Evolutionary conservation across 1,140 invertebrate species (phyloP).

Genomic region (Polyergus mexicanus): DNA sequence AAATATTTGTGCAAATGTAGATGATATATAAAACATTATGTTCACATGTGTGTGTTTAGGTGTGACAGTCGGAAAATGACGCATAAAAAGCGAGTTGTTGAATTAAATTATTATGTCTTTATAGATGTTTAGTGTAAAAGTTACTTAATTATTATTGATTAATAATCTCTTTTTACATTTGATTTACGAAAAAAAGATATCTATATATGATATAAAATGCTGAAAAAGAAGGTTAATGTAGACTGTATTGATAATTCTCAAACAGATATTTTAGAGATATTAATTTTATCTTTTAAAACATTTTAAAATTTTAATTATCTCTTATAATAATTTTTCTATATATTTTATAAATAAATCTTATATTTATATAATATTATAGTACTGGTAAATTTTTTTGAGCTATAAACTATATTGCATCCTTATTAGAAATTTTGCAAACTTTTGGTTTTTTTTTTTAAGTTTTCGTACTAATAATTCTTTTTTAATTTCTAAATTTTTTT

Average conservation of each 20-base stretch:
- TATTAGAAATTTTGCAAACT: background rate
- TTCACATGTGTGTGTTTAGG: background rate
- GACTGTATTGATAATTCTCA: background rate
- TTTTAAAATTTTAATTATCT: background rate
- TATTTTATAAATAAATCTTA: background rate
- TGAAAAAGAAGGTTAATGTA: slow-evolving; percentile 38
- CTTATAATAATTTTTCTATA: background rate
- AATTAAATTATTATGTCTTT: background rate
- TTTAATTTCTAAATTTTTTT: background rate
- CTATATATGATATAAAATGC: slow-evolving; percentile 37
- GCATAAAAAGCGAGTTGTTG: background rate
- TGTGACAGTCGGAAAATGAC: slow-evolving; percentile 25
- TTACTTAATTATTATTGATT: background rate
- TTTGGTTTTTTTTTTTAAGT: background rate
- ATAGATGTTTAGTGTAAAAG: background rate
- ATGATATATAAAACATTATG: background rate
- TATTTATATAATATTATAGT: background rate
- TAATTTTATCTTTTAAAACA: background rate
- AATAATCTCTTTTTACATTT: slow-evolving; percentile 4
- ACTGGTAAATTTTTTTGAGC: background rate
- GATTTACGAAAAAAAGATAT: background rate
- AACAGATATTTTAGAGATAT: background rate
- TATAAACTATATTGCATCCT: slow-evolving; percentile 9
- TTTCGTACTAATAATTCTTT: background rate
- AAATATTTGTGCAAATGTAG: background rate